Conservation (phyloP, 2,113 vertebrate genomes). For the Pipra filicauda region DNA sequence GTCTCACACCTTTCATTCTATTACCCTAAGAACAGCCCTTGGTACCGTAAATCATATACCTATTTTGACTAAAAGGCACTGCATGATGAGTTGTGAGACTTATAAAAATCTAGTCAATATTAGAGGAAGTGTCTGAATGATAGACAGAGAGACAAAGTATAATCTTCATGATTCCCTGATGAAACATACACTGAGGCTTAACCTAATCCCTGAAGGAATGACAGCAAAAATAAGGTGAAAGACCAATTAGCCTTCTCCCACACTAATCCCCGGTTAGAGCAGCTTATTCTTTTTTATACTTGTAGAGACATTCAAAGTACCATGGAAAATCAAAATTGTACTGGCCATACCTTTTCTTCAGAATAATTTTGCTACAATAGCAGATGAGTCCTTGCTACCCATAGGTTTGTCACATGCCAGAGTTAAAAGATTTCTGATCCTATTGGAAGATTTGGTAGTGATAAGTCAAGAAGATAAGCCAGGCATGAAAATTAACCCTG, state of each 20-base stretch:
- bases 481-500: constrained; percentile 7
- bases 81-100: constrained; percentile 57
- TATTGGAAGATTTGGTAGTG: neutral
- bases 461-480: neutral
- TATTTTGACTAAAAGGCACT: constrained; percentile 64
- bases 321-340: neutral
- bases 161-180: constrained; percentile 63
- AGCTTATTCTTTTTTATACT: constrained; percentile 26
- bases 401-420: neutral
- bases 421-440: constrained; percentile 14
- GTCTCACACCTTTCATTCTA: constrained; percentile 36
- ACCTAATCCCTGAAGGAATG: constrained; percentile 70
- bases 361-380: neutral
- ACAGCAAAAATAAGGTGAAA: constrained; percentile 74
- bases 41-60: constrained; percentile 49
- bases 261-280: constrained; percentile 56
- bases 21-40: constrained; percentile 48
- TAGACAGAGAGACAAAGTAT: constrained; percentile 64
- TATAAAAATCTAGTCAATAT: constrained; percentile 68
- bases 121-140: constrained; percentile 44
- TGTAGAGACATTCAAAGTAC: neutral
- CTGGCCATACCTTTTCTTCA: neutral
- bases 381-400: neutral
- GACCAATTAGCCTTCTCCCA: constrained; percentile 68
- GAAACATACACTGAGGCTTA: constrained; percentile 74